Conservation (phyloP, 2,888 invertebrate genomes). For the Aphodius granarius region DNA sequence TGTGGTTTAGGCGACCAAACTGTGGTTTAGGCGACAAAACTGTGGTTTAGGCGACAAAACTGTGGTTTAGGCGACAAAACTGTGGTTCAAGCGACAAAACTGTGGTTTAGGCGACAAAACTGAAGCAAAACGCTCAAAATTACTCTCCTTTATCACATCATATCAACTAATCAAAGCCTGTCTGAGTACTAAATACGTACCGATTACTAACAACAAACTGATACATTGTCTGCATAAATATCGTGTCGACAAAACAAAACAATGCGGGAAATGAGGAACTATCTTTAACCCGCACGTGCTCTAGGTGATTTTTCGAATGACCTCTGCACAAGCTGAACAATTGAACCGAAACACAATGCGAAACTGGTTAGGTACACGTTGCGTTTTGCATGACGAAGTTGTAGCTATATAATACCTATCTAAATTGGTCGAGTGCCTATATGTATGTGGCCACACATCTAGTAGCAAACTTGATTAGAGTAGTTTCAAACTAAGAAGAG, state of each 20-base stretch:
- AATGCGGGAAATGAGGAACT: constrained; percentile 7
- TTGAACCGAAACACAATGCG: constrained; percentile 1
- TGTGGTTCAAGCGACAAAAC: no score
- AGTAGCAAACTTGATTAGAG: no score
- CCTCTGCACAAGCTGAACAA: constrained; percentile 1
- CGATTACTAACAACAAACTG: not conserved
- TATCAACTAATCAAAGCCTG: not conserved
- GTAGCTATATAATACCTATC: not conserved
- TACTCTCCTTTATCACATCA: no score
- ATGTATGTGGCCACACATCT: no score
- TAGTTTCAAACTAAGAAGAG: no score
- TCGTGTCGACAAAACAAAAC: not conserved
- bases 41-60: no score
- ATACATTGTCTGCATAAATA: not conserved
- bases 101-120: no score
- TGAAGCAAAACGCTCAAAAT: no score
- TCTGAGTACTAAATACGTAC: not conserved
- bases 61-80: no score
- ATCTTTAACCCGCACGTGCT: constrained; percentile 11
- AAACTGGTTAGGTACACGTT: not conserved
- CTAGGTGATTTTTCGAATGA: not conserved
- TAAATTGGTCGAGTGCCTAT: no score
- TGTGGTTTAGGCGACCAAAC: no score
- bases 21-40: no score
- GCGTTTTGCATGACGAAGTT: not conserved